Evolutionary conservation across 1,140 invertebrate species (phyloP).

Genomic region (Meloidogyne floridensis): DNA sequence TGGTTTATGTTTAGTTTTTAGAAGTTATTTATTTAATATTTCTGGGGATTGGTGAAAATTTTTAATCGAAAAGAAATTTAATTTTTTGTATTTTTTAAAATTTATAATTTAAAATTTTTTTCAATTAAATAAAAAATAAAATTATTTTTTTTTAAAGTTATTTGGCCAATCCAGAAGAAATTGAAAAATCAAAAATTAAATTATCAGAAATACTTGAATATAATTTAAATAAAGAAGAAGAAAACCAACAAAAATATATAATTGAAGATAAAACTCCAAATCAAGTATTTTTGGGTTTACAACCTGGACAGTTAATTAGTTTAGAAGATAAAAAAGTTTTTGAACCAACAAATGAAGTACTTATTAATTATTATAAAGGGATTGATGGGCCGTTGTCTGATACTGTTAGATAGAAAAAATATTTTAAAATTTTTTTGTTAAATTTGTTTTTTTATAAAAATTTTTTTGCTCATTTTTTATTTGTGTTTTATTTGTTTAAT

Average conservation of each 20-base stretch:
- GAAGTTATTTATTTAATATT: neutral
- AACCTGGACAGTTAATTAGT: slow-evolving; percentile 55
- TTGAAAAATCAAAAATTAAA: slow-evolving; percentile 36
- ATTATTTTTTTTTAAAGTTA: slow-evolving; percentile 41
- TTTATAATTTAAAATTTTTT: slow-evolving; percentile 20
- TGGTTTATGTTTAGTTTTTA: neutral
- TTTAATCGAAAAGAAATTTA: no score
- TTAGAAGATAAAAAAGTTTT: slow-evolving; percentile 58
- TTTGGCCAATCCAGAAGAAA: slow-evolving; percentile 40
- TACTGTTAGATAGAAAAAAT: slow-evolving; percentile 32
- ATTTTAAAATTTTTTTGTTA: slow-evolving; percentile 3
- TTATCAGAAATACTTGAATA: slow-evolving; percentile 57
- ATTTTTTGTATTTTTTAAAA: slow-evolving; percentile 1
- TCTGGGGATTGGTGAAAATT: no score
- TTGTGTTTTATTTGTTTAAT: neutral
- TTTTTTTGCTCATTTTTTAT: neutral
- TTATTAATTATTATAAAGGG: slow-evolving; percentile 41
- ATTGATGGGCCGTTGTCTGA: slow-evolving; percentile 35
- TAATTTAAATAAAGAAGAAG: slow-evolving; percentile 5
- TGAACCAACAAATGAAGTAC: slow-evolving; percentile 52
- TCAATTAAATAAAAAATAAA: slow-evolving; percentile 25
- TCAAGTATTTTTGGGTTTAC: slow-evolving; percentile 56
- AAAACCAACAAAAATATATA: neutral
- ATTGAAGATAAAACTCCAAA: slow-evolving; percentile 46
- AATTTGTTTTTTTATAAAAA: neutral